Evolutionary conservation across 2,797 vertebrate genomes (phyloP).

Genomic region (Typhlichthys eigenmanni): DNA sequence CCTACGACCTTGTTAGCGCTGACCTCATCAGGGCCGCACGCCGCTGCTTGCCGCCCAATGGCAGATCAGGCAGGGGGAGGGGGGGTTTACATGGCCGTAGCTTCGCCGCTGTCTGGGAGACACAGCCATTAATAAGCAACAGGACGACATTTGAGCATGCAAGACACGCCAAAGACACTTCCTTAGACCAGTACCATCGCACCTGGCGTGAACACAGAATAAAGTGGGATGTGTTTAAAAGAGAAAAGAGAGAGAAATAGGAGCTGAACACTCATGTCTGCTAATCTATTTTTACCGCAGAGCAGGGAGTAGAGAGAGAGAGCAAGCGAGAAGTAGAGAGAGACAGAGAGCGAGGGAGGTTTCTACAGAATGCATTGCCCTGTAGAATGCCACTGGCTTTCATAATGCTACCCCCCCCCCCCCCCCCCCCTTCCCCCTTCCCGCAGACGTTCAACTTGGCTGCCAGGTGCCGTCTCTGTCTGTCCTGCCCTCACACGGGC

Average conservation of each 20-base stretch:
- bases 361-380: slow-evolving; percentile 74
- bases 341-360: slow-evolving; percentile 43
- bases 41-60: slow-evolving; percentile 69
- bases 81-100: slow-evolving; percentile 42
- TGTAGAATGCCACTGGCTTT: slow-evolving; percentile 57
- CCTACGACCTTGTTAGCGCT: slow-evolving; percentile 61
- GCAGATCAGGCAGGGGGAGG: slow-evolving; percentile 57
- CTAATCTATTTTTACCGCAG: slow-evolving; percentile 74
- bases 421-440: neutral
- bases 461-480: slow-evolving; percentile 60
- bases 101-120: slow-evolving; percentile 63
- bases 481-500: slow-evolving; percentile 11
- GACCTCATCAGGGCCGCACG: slow-evolving; percentile 61
- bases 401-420: slow-evolving; percentile 28
- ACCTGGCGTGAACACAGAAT: slow-evolving; percentile 63
- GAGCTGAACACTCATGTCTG: slow-evolving; percentile 62
- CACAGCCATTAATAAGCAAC: slow-evolving; percentile 29
- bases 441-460: slow-evolving; percentile 33
- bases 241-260: slow-evolving; percentile 35
- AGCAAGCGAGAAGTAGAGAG: slow-evolving; percentile 28
- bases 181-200: slow-evolving; percentile 26
- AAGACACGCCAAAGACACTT: neutral
- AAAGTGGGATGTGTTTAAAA: slow-evolving; percentile 48
- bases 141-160: slow-evolving; percentile 17
- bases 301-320: slow-evolving; percentile 47